These are phyloP conservation scores for Catocala nupta DNA, from an alignment of 2,888 invertebrate genomes.

Conservation along the genomic window DNA sequence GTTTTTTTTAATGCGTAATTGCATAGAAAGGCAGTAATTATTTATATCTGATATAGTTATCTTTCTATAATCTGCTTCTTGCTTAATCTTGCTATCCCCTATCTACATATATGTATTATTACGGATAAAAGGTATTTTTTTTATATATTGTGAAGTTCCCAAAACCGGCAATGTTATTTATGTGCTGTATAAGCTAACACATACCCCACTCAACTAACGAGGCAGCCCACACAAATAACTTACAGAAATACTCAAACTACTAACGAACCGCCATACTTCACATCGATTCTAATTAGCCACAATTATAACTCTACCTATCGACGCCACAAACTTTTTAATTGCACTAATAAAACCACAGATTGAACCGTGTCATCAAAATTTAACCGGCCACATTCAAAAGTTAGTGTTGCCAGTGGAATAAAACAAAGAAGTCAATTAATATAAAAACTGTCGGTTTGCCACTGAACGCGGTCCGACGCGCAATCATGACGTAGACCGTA, in stretches of 20 bases:
- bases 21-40: too few relatives aligned
- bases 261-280: slow-evolving; percentile 13
- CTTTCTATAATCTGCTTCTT: too few relatives aligned
- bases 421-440: slow-evolving; percentile 74
- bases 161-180: too few relatives aligned
- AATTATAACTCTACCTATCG: slow-evolving; percentile 34
- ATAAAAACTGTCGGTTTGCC: slow-evolving; percentile 61
- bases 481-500: slow-evolving; percentile 64
- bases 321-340: slow-evolving; percentile 58
- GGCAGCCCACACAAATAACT: too few relatives aligned
- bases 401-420: slow-evolving; percentile 54
- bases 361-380: slow-evolving; percentile 58
- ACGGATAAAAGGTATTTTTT: too few relatives aligned
- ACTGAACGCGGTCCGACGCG: slow-evolving; percentile 44
- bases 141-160: too few relatives aligned
- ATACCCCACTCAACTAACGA: too few relatives aligned
- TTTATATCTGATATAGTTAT: too few relatives aligned
- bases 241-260: not conserved
- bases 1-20: too few relatives aligned
- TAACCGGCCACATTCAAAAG: slow-evolving; percentile 54
- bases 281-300: slow-evolving; percentile 24
- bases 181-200: not conserved
- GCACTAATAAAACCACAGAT: slow-evolving; percentile 58
- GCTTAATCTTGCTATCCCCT: too few relatives aligned
- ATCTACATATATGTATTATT: too few relatives aligned